These are phyloP conservation scores for Cnemophilus loriae DNA, from an alignment of 2,113 vertebrate genomes.

Conservation along the genomic window DNA sequence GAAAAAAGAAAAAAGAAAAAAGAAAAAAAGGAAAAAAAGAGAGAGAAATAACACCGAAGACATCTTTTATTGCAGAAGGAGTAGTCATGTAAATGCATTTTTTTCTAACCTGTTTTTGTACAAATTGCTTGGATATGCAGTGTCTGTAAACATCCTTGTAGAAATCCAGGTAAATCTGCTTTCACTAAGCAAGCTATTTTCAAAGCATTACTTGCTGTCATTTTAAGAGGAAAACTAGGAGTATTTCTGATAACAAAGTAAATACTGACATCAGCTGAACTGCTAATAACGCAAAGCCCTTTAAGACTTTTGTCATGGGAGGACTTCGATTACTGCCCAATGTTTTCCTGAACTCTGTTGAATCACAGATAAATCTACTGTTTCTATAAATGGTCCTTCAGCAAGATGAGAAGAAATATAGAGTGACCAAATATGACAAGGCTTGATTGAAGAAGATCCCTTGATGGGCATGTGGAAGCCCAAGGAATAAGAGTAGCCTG, in stretches of 20 bases:
- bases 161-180: not conserved
- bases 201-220: not conserved
- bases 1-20: too few species aligned
- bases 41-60: fast-evolving
- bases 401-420: not conserved
- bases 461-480: not conserved
- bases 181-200: not conserved
- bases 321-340: not conserved
- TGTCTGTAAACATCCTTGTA: not conserved
- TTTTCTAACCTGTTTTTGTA: not conserved
- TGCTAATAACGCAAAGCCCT: not conserved
- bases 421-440: not conserved
- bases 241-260: not conserved
- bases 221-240: not conserved
- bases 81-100: not conserved
- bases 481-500: not conserved
- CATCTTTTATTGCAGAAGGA: not conserved
- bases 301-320: not conserved
- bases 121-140: not conserved
- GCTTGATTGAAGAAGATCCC: not conserved
- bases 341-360: not conserved
- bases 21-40: fast-evolving
- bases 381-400: not conserved
- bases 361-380: not conserved
- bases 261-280: not conserved